phyloP scores from a whole-genome alignment of 2,797 vertebrate genomes.

The Darevskia mixta region DNA sequence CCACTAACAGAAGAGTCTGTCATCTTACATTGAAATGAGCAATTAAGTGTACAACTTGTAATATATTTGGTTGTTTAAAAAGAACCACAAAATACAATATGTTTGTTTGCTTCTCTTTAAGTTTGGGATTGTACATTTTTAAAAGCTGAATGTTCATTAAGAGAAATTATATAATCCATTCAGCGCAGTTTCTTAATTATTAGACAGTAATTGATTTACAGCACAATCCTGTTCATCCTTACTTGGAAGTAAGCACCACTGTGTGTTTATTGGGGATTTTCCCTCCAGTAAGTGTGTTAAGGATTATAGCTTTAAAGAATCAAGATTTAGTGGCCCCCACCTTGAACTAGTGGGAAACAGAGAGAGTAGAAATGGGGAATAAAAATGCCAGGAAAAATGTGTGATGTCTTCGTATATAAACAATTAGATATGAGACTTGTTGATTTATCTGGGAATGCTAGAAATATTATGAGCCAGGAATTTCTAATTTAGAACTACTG shows the following conservation, averaged over 20 bases:
- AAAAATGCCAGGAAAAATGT: background rate
- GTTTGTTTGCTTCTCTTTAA: background rate
- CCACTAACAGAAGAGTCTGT: background rate
- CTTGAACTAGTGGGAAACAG: too few species aligned
- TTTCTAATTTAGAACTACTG: too few species aligned
- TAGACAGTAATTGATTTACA: background rate
- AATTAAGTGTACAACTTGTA: slow-evolving; percentile 17
- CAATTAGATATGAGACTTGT: background rate
- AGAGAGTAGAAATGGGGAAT: too few species aligned
- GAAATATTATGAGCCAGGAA: background rate
- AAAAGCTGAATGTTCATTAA: background rate
- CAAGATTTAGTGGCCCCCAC: background rate
- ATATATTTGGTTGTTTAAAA: background rate
- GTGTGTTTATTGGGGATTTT: background rate
- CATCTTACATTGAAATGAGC: background rate
- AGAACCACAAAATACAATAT: slow-evolving; percentile 17
- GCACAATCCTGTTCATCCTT: background rate
- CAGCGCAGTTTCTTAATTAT: background rate
- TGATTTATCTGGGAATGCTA: background rate
- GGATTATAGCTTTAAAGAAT: background rate
- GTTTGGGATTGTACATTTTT: background rate
- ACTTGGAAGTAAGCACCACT: background rate
- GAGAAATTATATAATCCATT: background rate
- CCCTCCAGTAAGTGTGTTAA: background rate
- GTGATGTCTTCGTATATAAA: background rate